Evolutionary conservation across 2,888 invertebrate species (phyloP).

Genomic region (Xestobium rufovillosum): DNA sequence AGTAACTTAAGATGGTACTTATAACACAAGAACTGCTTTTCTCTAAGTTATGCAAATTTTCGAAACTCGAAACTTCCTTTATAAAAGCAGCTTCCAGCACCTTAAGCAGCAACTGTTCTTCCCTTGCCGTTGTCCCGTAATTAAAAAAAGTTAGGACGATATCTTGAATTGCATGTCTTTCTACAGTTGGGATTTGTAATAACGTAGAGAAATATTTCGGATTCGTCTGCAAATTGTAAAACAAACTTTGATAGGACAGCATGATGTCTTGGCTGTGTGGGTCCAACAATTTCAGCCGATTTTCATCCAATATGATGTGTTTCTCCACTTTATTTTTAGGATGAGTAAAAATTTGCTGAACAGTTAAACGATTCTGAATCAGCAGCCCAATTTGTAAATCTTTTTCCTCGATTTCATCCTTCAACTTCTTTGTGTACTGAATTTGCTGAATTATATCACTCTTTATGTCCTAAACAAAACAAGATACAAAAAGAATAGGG

Average conservation of each 20-base stretch:
- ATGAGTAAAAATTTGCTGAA: background rate
- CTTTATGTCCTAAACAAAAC: too few relatives aligned
- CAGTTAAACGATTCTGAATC: background rate
- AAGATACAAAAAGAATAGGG: too few relatives aligned
- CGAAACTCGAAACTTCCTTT: slow-evolving; percentile 1
- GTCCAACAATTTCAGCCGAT: too few relatives aligned
- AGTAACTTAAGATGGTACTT: background rate
- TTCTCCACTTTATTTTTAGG: too few relatives aligned
- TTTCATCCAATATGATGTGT: too few relatives aligned
- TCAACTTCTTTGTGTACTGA: background rate
- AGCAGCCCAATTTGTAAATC: background rate
- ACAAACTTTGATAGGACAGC: too few relatives aligned
- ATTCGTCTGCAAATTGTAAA: background rate
- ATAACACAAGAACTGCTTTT: background rate
- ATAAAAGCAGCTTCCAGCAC: background rate
- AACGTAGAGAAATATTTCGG: background rate
- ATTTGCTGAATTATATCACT: background rate
- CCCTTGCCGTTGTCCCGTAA: background rate
- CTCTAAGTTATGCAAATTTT: background rate
- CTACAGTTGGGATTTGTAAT: too few relatives aligned
- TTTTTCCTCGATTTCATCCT: background rate
- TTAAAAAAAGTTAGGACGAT: background rate
- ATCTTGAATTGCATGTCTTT: too few relatives aligned
- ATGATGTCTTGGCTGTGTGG: too few relatives aligned
- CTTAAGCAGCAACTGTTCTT: background rate